A percentile compares a stretch with the other conserved stretches of the same genome.
phyloP scores from a whole-genome alignment of 2,888 invertebrate species.

The Caenorhabditis panamensis region DNA sequence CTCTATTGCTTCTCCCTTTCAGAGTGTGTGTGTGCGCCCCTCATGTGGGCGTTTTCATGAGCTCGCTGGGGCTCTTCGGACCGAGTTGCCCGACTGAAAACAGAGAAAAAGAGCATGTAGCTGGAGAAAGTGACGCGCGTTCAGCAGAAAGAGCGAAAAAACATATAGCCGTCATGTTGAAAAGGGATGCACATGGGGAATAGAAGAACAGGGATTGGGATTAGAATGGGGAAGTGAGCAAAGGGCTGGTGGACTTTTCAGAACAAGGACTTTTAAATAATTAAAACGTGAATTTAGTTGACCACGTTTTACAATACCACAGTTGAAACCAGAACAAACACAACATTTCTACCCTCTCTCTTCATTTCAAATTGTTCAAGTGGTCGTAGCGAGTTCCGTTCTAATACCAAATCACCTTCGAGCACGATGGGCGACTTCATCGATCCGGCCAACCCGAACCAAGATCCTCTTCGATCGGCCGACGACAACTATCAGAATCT shows the following conservation, averaged over 20 bases:
- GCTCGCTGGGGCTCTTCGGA: not conserved
- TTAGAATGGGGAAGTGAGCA: not conserved
- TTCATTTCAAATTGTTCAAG: not conserved
- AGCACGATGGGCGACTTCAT: slow-evolving; percentile 26
- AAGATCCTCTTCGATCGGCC: slow-evolving; percentile 25
- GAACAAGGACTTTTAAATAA: too few relatives aligned
- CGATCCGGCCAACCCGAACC: slow-evolving; percentile 13
- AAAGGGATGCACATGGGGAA: not conserved
- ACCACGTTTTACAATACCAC: too few relatives aligned
- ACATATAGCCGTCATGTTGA: not conserved
- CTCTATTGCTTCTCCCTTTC: slow-evolving; percentile 9
- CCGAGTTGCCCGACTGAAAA: not conserved
- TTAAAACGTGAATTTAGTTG: too few relatives aligned
- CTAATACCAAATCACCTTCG: slow-evolving; percentile 11
- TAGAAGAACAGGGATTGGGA: not conserved
- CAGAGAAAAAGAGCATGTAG: slow-evolving; percentile 29
- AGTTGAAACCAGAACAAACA: too few relatives aligned
- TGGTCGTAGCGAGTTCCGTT: not conserved
- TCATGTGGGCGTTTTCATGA: slow-evolving; percentile 8
- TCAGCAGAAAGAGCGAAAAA: not conserved
- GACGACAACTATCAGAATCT: slow-evolving; percentile 50
- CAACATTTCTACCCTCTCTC: not conserved
- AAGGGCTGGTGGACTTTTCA: too few relatives aligned
- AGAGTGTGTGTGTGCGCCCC: slow-evolving; percentile 1
- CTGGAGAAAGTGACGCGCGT: slow-evolving; percentile 32